These are phyloP conservation scores for Galagoides demidoff DNA, from an alignment of 2,797 vertebrate species.

Conservation along the genomic window DNA sequence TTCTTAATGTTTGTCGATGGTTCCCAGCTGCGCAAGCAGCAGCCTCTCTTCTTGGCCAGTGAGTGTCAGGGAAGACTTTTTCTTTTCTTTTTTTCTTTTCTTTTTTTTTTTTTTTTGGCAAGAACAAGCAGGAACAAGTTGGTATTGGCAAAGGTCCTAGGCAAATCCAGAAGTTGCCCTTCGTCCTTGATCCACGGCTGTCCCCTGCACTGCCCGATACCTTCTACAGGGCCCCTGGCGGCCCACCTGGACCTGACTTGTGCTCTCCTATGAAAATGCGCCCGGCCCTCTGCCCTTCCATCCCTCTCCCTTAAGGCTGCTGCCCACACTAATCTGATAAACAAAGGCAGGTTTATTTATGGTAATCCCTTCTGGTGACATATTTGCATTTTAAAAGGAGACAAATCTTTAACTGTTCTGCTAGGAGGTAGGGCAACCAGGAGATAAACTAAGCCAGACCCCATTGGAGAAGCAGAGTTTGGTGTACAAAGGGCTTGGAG, in stretches of 20 bases:
- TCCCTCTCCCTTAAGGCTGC: neutral
- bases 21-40: neutral
- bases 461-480: neutral
- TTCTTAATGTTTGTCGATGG: neutral
- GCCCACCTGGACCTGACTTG: neutral
- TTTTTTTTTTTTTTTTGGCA: neutral
- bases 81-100: neutral
- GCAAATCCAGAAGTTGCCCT: neutral
- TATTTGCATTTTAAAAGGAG: slow-evolving; percentile 53
- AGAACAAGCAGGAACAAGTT: slow-evolving; percentile 35
- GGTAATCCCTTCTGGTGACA: neutral
- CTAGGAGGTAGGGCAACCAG: neutral
- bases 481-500: neutral
- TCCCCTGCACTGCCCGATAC: neutral
- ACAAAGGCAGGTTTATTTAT: neutral
- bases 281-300: neutral
- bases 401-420: neutral
- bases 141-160: slow-evolving; percentile 20
- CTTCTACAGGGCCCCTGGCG: neutral
- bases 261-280: neutral
- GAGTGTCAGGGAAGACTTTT: neutral
- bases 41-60: neutral
- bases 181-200: neutral
- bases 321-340: neutral
- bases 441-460: neutral